Conservation (phyloP, 2,888 invertebrate genomes). For the Coelogynopora nodosa region DNA sequence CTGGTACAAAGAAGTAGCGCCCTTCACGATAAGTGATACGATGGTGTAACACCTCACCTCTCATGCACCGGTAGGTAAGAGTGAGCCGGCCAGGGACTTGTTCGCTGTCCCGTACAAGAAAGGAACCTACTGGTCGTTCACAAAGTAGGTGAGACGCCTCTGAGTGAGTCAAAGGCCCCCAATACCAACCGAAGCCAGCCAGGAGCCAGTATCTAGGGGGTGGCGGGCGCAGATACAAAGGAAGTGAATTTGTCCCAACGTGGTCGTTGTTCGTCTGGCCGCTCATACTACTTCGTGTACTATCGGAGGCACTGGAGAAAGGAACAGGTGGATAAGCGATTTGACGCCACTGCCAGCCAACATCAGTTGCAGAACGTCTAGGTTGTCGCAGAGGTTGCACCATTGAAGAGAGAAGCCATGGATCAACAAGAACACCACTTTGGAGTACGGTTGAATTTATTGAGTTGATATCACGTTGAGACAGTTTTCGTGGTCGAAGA, state of each 20-base stretch:
- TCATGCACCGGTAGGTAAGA: neutral
- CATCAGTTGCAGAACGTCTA: neutral
- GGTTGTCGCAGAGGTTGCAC: neutral
- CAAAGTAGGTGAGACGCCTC: conserved; percentile 36
- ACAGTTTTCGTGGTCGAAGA: neutral
- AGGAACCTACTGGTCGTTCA: conserved; percentile 30
- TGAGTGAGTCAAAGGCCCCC: conserved; percentile 44
- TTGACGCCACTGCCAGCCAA: neutral
- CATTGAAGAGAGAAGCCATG: conserved; percentile 11
- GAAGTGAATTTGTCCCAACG: neutral
- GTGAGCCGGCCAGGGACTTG: conserved; percentile 37
- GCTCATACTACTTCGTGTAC: neutral
- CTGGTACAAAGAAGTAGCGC: neutral
- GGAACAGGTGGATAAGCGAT: neutral
- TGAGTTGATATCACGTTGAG: neutral
- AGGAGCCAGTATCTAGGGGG: conserved; percentile 37
- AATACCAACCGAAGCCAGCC: conserved; percentile 44
- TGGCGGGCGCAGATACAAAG: neutral
- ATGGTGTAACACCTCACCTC: neutral
- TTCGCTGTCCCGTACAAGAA: conserved; percentile 43
- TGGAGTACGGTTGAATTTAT: neutral
- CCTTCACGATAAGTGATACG: conserved; percentile 2
- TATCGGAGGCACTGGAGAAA: neutral
- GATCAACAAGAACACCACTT: conserved; percentile 1
- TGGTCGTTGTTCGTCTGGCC: neutral